Evolutionary conservation across 2,113 vertebrate species (phyloP).

Genomic region (Tragelaphus imberbis): DNA sequence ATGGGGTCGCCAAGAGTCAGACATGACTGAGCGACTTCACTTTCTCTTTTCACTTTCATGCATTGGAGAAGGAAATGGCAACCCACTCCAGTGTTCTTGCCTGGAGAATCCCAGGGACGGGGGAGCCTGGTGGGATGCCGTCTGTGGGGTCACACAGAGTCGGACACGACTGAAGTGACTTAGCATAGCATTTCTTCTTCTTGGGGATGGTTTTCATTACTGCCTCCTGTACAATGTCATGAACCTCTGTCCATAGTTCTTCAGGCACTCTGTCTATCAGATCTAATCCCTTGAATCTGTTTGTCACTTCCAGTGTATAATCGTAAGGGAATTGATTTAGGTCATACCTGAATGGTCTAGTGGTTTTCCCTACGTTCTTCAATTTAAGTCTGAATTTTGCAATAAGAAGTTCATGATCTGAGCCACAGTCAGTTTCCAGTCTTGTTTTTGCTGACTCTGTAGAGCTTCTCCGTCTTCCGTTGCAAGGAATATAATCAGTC

Average conservation of each 20-base stretch:
- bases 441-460: background rate
- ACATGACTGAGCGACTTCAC: too few species aligned
- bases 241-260: background rate
- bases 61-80: too few species aligned
- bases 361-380: background rate
- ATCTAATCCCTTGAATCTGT: background rate
- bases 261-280: background rate
- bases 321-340: background rate
- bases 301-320: background rate
- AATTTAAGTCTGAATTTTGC: background rate
- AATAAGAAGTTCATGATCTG: background rate
- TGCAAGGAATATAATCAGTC: background rate
- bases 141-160: too few species aligned
- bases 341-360: background rate
- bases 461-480: background rate
- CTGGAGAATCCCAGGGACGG: too few species aligned
- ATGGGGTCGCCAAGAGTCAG: too few species aligned
- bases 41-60: too few species aligned
- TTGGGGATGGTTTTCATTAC: background rate
- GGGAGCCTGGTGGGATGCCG: too few species aligned
- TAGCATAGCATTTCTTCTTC: too few species aligned
- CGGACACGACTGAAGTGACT: too few species aligned
- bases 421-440: background rate
- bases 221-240: background rate
- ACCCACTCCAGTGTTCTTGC: too few species aligned